phyloP scores from a whole-genome alignment of 2,797 vertebrate genomes.

The Paramormyrops hopkinsi region DNA sequence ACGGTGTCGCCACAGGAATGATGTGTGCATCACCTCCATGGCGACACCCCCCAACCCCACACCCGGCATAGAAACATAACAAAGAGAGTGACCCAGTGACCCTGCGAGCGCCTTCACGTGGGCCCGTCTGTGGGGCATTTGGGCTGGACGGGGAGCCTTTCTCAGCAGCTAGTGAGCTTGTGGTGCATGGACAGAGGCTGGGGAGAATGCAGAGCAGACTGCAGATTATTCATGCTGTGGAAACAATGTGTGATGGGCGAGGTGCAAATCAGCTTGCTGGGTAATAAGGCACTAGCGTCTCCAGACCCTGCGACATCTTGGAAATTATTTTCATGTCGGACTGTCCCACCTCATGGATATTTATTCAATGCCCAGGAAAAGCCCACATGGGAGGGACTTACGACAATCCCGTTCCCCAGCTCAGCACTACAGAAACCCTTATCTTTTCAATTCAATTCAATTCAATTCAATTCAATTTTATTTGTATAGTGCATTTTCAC shows the following conservation, averaged over 20 bases:
- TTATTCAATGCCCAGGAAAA: too few species aligned
- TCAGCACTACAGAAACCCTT: too few species aligned
- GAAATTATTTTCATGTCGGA: conserved; percentile 45
- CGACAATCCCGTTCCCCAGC: too few species aligned
- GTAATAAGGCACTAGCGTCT: conserved; percentile 24
- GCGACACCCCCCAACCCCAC: too few species aligned
- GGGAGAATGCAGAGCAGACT: neutral
- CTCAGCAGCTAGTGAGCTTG: neutral
- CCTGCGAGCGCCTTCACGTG: neutral
- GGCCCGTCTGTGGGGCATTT: neutral
- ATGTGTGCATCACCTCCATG: too few species aligned
- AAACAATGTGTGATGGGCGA: too few species aligned
- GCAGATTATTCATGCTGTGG: neutral
- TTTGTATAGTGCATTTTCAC: neutral
- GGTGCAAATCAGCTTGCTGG: conserved; percentile 51
- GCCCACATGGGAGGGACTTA: too few species aligned
- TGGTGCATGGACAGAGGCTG: neutral
- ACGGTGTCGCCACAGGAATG: too few species aligned
- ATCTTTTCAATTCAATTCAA: neutral
- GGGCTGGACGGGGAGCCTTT: neutral
- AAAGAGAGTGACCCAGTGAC: too few species aligned
- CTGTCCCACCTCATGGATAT: conserved; percentile 14
- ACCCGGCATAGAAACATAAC: too few species aligned
- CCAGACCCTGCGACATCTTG: conserved; percentile 8
- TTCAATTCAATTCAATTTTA: neutral